A percentile compares a stretch with the other conserved stretches of the same genome.
Evolutionary conservation across 2,113 vertebrate species (phyloP).

Genomic region (Mormyrus lacerda): DNA sequence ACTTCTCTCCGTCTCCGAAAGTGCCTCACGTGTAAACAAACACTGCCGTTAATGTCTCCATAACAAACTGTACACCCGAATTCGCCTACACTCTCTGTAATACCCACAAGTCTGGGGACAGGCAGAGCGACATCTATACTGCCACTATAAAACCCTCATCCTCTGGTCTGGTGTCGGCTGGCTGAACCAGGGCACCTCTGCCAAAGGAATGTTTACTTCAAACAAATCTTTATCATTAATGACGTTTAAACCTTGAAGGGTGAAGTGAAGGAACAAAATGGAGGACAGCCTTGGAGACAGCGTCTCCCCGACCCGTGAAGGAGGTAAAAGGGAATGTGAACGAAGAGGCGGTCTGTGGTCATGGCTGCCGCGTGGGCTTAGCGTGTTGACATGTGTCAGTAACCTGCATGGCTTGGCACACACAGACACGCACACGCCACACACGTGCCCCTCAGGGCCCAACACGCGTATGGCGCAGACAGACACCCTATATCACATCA

Average conservation of each 20-base stretch:
- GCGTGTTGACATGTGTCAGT: neutral
- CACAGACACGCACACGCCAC: neutral
- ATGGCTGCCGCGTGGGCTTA: neutral
- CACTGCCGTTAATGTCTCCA: neutral
- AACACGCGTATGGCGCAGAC: neutral
- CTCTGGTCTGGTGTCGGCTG: neutral
- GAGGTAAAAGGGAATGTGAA: neutral
- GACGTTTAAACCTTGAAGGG: neutral
- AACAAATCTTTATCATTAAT: neutral
- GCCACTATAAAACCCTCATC: neutral
- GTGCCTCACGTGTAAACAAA: neutral
- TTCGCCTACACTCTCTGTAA: neutral
- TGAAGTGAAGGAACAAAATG: neutral
- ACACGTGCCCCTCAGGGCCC: neutral
- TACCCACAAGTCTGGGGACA: neutral
- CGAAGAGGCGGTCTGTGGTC: neutral
- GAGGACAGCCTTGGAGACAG: neutral
- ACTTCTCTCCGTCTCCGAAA: neutral
- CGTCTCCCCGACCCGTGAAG: neutral
- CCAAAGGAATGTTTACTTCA: neutral
- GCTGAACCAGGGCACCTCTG: no score
- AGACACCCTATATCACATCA: neutral
- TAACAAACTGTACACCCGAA: no score
- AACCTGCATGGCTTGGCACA: neutral
- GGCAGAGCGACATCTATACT: neutral